These are phyloP conservation scores for Chelidonichthys spinosus DNA, from an alignment of 2,797 vertebrate genomes.

Conservation along the genomic window DNA sequence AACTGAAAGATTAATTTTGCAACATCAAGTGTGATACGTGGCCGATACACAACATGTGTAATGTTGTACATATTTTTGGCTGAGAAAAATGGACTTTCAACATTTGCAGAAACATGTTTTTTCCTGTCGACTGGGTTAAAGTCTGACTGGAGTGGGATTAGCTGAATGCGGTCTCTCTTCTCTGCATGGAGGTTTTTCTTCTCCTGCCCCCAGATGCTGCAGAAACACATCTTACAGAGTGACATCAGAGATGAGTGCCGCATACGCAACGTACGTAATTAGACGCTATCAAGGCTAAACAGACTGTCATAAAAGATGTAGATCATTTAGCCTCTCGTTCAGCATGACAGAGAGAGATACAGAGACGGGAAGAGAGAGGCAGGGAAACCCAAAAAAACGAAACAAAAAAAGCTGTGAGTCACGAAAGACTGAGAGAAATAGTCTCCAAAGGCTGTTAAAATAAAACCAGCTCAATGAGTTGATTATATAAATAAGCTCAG, in stretches of 20 bases:
- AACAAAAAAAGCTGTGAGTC: constrained; percentile 61
- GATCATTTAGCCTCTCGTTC: constrained; percentile 39
- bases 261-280: constrained; percentile 41
- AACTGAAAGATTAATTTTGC: neutral
- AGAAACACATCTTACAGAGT: constrained; percentile 25
- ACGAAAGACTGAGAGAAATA: constrained; percentile 35
- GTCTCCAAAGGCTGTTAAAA: constrained; percentile 58
- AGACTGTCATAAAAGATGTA: constrained; percentile 17
- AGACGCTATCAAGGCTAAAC: constrained; percentile 45
- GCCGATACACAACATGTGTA: neutral
- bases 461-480: constrained; percentile 64
- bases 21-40: neutral
- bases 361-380: neutral
- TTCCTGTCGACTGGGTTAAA: neutral
- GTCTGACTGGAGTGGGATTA: constrained; percentile 1
- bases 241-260: constrained; percentile 40
- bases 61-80: too few relatives aligned
- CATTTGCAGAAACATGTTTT: neutral
- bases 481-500: constrained; percentile 68
- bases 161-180: neutral
- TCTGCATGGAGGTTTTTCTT: neutral
- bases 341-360: constrained; percentile 39
- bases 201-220: constrained; percentile 24
- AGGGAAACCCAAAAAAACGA: constrained; percentile 47
- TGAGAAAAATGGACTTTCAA: neutral